These are phyloP conservation scores for Sinelater perroti DNA, from an alignment of 2,888 invertebrate species.

Conservation along the genomic window DNA sequence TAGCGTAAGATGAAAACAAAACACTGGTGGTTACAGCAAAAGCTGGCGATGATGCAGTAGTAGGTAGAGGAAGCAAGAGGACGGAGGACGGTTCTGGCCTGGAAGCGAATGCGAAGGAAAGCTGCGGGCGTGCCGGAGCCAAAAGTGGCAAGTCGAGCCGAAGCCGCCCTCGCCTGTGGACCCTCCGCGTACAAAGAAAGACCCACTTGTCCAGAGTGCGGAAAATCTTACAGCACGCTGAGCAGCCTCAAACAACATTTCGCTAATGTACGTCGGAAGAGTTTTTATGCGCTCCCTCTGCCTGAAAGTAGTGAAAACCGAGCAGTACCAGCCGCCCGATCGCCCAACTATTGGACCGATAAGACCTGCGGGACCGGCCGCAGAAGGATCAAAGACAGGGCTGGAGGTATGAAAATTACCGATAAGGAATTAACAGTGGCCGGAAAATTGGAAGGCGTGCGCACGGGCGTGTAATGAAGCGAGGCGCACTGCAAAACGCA, in stretches of 20 bases:
- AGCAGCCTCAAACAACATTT: conserved; percentile 65
- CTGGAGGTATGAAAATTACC: conserved; percentile 14
- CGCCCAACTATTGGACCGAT: no score
- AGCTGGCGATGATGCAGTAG: background rate
- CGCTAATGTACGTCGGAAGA: conserved; percentile 63
- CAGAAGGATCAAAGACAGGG: conserved; percentile 19
- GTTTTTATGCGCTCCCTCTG: conserved; percentile 59
- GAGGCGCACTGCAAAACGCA: conserved; percentile 14
- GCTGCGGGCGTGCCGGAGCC: conserved; percentile 3
- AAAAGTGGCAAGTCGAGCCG: conserved; percentile 20
- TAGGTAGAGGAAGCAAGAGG: background rate
- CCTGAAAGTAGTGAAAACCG: conserved; percentile 64
- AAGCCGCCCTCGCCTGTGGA: conserved; percentile 13
- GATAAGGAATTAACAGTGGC: conserved; percentile 9
- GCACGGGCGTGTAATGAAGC: conserved; percentile 10
- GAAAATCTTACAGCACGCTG: conserved; percentile 54
- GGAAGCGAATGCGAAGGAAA: conserved; percentile 8
- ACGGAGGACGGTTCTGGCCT: background rate
- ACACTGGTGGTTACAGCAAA: conserved; percentile 1
- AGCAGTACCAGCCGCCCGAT: no score
- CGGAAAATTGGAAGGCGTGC: conserved; percentile 16
- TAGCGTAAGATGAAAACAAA: conserved; percentile 19
- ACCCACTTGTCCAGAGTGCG: conserved; percentile 53
- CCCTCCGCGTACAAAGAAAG: conserved; percentile 29
- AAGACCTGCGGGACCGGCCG: conserved; percentile 7